Percentiles rank a stretch among this genome's conserved stretches.
Evolutionary conservation across 2,113 vertebrate genomes (phyloP).

Genomic region (Paramormyrops kingsleyae): DNA sequence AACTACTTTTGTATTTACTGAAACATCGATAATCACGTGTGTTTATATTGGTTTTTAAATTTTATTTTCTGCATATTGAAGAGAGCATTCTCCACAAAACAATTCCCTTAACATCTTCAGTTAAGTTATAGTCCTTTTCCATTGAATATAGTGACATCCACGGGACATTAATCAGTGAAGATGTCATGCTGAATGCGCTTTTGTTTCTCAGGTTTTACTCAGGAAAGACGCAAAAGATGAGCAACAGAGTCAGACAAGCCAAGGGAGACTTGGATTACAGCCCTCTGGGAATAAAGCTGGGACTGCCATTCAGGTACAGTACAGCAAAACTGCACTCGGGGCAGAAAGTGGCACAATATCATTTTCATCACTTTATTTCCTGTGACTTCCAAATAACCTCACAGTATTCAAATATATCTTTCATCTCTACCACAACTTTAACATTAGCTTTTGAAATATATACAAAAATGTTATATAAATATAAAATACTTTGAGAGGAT

Average conservation of each 20-base stretch:
- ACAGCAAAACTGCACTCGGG: not conserved
- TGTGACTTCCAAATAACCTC: not conserved
- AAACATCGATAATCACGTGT: not conserved
- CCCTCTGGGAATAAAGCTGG: slow-evolving; percentile 26
- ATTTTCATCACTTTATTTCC: not conserved
- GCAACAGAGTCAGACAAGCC: not conserved
- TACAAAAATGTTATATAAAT: not conserved
- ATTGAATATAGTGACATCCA: not conserved
- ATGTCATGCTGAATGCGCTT: not conserved
- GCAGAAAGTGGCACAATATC: too few relatives aligned
- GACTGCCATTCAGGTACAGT: slow-evolving; percentile 39
- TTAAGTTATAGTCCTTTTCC: not conserved
- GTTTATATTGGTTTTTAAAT: not conserved
- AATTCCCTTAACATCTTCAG: not conserved
- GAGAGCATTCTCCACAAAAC: not conserved
- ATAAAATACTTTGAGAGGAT: not conserved
- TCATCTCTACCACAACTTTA: not conserved
- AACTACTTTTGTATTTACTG: not conserved
- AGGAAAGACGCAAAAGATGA: slow-evolving; percentile 45
- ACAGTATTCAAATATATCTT: not conserved
- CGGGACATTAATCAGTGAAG: not conserved
- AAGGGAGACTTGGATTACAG: slow-evolving; percentile 24
- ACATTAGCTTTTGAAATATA: not conserved
- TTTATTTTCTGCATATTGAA: not conserved
- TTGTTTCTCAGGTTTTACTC: slow-evolving; percentile 53